Conservation (phyloP, 2,888 invertebrate species). For the Chrysina gloriosa region DNA sequence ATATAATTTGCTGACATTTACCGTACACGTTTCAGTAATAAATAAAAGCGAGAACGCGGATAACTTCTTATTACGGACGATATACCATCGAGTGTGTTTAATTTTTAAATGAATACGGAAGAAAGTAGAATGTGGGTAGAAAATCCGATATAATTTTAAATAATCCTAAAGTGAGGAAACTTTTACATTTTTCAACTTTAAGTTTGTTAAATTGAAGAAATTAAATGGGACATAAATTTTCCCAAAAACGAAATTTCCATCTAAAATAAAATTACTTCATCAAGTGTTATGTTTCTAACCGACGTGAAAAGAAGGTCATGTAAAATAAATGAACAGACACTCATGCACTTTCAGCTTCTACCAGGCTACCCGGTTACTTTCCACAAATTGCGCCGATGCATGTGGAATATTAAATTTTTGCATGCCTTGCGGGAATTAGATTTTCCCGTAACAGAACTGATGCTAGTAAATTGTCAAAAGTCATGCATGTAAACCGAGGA, state of each 20-base stretch:
- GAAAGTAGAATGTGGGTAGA: too few relatives aligned
- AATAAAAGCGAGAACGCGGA: neutral
- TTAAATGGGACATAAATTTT: too few relatives aligned
- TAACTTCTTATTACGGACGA: neutral
- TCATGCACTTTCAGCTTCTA: neutral
- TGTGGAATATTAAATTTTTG: slow-evolving; percentile 1
- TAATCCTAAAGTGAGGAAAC: too few relatives aligned
- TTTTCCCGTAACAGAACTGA: neutral
- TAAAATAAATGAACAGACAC: neutral
- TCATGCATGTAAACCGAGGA: neutral
- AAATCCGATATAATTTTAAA: too few relatives aligned
- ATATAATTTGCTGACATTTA: slow-evolving; percentile 7
- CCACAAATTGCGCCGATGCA: neutral
- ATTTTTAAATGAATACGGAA: too few relatives aligned
- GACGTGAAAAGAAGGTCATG: neutral
- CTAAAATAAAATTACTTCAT: neutral
- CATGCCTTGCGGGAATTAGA: neutral
- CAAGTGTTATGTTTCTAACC: neutral
- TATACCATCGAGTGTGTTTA: too few relatives aligned
- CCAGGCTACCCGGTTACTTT: neutral
- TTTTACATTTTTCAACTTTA: too few relatives aligned
- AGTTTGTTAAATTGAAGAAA: too few relatives aligned
- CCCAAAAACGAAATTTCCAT: neutral
- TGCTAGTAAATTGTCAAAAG: slow-evolving; percentile 5
- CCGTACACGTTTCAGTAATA: neutral